Percentiles rank a stretch among this genome's conserved stretches.
phyloP scores from a whole-genome alignment of 2,113 vertebrate species.

The Neofelis nebulosa region DNA sequence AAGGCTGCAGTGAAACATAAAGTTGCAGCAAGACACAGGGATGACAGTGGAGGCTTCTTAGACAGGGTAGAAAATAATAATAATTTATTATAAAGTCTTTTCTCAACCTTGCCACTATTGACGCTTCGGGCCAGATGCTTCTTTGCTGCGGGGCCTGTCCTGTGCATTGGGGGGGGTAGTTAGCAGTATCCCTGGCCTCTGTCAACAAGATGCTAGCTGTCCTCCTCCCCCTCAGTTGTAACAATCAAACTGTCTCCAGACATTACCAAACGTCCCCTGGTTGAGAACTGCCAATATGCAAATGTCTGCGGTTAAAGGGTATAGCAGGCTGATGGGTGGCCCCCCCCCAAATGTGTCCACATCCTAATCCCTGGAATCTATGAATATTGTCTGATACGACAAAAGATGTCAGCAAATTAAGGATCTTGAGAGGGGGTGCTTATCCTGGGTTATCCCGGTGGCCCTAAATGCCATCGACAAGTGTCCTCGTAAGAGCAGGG shows the following conservation, averaged over 20 bases:
- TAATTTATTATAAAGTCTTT: not conserved
- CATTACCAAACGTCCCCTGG: not conserved
- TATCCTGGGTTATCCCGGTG: not conserved
- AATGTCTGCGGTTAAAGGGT: not conserved
- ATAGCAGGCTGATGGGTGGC: not conserved
- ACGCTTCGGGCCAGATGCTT: too few relatives aligned
- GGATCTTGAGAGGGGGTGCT: not conserved
- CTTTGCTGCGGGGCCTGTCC: not conserved
- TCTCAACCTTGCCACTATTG: not conserved
- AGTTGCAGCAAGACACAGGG: not conserved
- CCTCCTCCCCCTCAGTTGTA: not conserved
- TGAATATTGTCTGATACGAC: not conserved
- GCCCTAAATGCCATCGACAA: not conserved
- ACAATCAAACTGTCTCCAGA: not conserved
- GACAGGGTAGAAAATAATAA: not conserved
- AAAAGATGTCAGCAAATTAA: not conserved
- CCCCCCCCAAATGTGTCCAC: not conserved
- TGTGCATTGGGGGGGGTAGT: rapidly evolving
- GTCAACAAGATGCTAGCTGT: not conserved
- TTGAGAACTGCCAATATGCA: not conserved
- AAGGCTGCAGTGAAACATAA: not conserved
- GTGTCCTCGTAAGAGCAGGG: not conserved
- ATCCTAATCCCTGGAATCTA: not conserved
- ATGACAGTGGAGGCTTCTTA: not conserved
- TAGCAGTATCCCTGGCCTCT: not conserved